Evolutionary conservation across 2,888 invertebrate genomes (phyloP).

Genomic region (Pristionchus entomophagus): DNA sequence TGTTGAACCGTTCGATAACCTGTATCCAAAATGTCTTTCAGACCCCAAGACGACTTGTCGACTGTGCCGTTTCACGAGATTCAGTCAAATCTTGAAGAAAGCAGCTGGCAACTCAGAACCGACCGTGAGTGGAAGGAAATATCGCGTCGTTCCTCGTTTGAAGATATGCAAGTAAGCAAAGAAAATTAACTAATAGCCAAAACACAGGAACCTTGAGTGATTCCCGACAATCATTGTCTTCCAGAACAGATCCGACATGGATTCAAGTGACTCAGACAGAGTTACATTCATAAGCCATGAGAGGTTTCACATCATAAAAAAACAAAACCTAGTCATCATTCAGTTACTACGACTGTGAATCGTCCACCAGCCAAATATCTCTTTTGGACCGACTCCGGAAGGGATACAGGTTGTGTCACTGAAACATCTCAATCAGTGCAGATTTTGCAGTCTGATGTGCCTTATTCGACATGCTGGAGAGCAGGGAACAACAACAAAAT

Average conservation of each 20-base stretch:
- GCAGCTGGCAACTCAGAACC: neutral
- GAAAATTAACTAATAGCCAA: too few species aligned
- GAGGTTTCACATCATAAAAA: too few species aligned
- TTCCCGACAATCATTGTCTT: too few species aligned
- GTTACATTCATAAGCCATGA: neutral
- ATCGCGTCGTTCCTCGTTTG: too few species aligned
- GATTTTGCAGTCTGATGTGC: neutral
- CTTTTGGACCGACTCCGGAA: neutral
- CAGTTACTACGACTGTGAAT: neutral
- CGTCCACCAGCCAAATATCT: neutral
- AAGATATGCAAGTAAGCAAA: too few species aligned
- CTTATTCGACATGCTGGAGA: neutral
- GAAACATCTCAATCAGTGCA: too few species aligned
- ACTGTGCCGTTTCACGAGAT: neutral
- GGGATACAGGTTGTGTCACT: neutral
- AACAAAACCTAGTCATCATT: too few species aligned
- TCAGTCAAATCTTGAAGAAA: neutral
- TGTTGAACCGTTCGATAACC: too few species aligned
- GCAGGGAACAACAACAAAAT: neutral
- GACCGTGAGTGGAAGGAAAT: neutral
- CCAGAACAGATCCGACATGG: too few species aligned
- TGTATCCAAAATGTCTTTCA: too few species aligned
- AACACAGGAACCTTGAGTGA: too few species aligned
- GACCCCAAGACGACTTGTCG: neutral
- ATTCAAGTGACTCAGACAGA: too few species aligned